Evolutionary conservation across 2,113 vertebrate species (phyloP).

Genomic region (Accipiter cooperii): DNA sequence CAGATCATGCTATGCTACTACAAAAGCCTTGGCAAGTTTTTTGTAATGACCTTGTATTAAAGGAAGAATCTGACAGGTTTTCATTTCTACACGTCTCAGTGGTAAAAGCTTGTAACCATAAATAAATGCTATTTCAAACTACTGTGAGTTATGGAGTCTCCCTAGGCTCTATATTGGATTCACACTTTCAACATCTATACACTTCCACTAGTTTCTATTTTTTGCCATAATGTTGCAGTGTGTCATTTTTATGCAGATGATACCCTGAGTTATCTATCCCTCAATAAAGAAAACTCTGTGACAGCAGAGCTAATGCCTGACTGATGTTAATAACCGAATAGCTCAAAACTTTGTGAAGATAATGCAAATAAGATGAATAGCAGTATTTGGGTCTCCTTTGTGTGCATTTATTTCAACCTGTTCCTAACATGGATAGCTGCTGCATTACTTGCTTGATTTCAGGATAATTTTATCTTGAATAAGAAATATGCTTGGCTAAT

Average conservation of each 20-base stretch:
- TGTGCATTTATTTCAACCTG: neutral
- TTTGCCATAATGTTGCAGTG: neutral
- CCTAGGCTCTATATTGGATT: neutral
- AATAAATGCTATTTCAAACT: conserved; percentile 24
- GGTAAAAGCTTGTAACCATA: conserved; percentile 17
- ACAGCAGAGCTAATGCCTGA: neutral
- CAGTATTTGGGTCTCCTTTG: neutral
- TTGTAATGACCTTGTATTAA: conserved; percentile 34
- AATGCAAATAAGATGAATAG: neutral
- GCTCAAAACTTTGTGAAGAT: neutral
- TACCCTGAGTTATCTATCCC: neutral
- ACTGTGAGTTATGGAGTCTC: neutral
- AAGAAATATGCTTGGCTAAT: neutral
- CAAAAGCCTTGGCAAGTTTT: neutral
- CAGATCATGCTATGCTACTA: neutral
- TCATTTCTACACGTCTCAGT: neutral
- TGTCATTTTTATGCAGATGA: neutral
- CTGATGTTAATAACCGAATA: neutral
- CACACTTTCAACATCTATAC: neutral
- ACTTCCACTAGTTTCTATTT: neutral
- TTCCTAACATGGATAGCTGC: neutral
- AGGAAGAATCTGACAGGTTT: conserved; percentile 27
- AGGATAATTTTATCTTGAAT: neutral
- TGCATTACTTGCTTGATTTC: neutral
- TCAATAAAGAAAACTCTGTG: neutral